These are phyloP conservation scores for Lophura nycthemera DNA, from an alignment of 2,113 vertebrate species.

Conservation along the genomic window DNA sequence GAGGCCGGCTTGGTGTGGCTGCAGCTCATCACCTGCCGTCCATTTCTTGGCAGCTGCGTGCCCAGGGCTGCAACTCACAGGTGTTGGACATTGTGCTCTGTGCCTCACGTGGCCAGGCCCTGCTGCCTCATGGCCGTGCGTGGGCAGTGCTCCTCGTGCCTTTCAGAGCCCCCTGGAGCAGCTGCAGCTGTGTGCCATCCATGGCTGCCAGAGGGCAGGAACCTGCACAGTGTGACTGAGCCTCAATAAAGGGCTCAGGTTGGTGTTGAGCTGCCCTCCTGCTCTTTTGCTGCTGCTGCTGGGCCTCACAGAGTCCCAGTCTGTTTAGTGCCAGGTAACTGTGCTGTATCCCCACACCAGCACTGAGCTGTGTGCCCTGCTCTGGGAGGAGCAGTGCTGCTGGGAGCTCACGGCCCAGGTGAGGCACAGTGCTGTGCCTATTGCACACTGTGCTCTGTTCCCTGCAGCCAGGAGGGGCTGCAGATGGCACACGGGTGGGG, in stretches of 20 bases:
- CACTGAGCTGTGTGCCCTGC: neutral
- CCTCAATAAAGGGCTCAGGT: slow-evolving; percentile 41
- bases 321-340: neutral
- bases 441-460: fast-evolving
- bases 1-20: fast-evolving
- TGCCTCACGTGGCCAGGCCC: neutral
- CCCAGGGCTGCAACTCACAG: fast-evolving
- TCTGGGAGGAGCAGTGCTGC: no score
- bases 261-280: neutral
- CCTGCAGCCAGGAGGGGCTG: no score
- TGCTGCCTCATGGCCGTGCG: fast-evolving
- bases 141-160: no score
- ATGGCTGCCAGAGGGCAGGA: neutral
- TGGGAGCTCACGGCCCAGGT: no score
- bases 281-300: neutral
- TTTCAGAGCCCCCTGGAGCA: no score
- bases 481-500: neutral
- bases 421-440: no score
- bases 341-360: fast-evolving
- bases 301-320: no score
- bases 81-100: fast-evolving
- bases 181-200: no score
- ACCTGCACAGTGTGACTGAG: fast-evolving
- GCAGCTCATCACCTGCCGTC: fast-evolving
- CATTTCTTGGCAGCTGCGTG: fast-evolving